Percentiles rank a stretch among this genome's conserved stretches.
phyloP scores from a whole-genome alignment of 2,888 invertebrate species.

The Latheticus oryzae region DNA sequence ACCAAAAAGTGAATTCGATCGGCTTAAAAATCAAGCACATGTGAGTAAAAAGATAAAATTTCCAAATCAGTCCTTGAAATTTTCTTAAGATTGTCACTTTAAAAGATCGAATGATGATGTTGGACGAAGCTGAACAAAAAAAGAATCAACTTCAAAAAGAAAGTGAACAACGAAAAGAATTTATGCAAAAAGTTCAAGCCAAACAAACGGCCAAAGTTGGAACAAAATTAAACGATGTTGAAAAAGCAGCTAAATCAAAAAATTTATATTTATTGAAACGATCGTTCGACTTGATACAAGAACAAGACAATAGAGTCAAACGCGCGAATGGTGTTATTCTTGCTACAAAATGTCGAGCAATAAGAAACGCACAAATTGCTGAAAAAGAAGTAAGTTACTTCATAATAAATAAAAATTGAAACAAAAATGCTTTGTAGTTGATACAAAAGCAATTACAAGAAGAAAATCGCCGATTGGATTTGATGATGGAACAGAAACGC shows the following conservation, averaged over 20 bases:
- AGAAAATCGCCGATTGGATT: constrained; percentile 72
- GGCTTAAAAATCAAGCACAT: constrained; percentile 71
- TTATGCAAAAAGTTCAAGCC: constrained; percentile 53
- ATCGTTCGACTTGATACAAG: constrained; percentile 68
- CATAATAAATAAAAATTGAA: neutral
- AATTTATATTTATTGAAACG: constrained; percentile 67
- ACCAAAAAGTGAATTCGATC: constrained; percentile 71
- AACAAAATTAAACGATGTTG: constrained; percentile 48
- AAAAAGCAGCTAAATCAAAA: constrained; percentile 67
- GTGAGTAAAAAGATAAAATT: constrained; percentile 57
- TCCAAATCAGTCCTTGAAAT: constrained; percentile 7
- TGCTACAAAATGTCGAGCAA: constrained; percentile 86
- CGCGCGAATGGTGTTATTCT: constrained; percentile 82
- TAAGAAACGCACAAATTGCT: constrained; percentile 84
- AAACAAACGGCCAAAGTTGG: constrained; percentile 53
- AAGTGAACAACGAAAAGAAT: constrained; percentile 70
- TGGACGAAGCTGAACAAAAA: constrained; percentile 64
- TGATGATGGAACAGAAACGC: constrained; percentile 79
- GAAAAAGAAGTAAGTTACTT: constrained; percentile 67
- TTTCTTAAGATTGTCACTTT: constrained; percentile 61
- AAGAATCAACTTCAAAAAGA: constrained; percentile 68
- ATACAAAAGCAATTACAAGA: constrained; percentile 70
- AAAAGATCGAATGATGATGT: constrained; percentile 65
- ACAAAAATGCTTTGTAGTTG: constrained; percentile 55
- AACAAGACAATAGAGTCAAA: constrained; percentile 76